Conservation (phyloP, 1,140 invertebrate genomes). For the Papilio xuthus region DNA sequence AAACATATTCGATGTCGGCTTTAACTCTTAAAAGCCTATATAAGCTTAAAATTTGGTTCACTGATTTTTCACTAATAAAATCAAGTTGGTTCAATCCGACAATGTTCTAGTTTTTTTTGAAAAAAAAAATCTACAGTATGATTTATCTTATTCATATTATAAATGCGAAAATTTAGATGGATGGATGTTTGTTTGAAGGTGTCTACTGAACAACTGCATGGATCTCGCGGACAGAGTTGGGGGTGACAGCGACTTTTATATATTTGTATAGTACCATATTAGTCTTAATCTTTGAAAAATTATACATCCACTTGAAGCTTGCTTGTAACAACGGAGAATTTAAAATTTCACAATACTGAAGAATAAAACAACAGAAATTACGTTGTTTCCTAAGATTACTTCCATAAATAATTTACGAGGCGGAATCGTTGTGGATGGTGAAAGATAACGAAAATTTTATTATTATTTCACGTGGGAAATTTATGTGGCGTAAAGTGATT, state of each 20-base stretch:
- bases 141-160: too few relatives aligned
- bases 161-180: too few relatives aligned
- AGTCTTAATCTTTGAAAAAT: background rate
- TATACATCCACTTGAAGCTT: background rate
- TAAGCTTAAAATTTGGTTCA: conserved; percentile 25
- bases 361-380: conserved; percentile 25
- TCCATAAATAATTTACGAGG: conserved; percentile 16
- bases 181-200: too few relatives aligned
- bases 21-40: background rate
- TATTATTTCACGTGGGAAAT: conserved; percentile 24
- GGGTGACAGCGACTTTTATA: too few relatives aligned
- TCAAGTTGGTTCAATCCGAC: background rate
- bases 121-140: background rate
- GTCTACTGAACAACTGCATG: too few relatives aligned
- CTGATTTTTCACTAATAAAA: conserved; percentile 6
- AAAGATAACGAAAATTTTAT: conserved; percentile 11
- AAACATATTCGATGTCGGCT: background rate
- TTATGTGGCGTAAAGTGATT: conserved; percentile 22
- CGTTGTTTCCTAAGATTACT: conserved; percentile 18
- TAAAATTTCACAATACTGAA: background rate
- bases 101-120: background rate
- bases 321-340: background rate
- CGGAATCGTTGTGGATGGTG: conserved; percentile 7
- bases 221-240: too few relatives aligned
- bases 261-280: background rate